Evolutionary conservation across 2,888 invertebrate species (phyloP).

Genomic region (Andrena chrysosceles): DNA sequence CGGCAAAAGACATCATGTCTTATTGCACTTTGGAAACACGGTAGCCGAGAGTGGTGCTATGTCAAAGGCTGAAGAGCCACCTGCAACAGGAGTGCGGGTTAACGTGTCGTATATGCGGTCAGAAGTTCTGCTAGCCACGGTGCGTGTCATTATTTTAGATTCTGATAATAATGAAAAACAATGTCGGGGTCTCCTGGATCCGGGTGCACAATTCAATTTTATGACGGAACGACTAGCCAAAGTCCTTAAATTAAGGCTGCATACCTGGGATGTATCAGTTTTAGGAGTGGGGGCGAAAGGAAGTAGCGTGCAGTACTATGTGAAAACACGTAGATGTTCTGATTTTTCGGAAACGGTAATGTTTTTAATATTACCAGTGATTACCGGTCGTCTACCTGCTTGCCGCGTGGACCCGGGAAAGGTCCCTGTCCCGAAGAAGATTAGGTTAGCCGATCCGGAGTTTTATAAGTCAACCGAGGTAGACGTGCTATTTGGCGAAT

Average conservation of each 20-base stretch:
- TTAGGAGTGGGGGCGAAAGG: not conserved
- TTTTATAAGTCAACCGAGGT: conserved; percentile 4
- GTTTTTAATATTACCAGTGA: not conserved
- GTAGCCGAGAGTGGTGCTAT: not conserved
- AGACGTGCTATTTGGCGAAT: not conserved
- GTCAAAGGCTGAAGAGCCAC: not conserved
- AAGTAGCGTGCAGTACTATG: not conserved
- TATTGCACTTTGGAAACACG: not conserved
- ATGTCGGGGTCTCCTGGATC: not conserved
- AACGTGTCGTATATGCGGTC: not conserved
- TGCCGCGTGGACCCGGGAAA: not conserved
- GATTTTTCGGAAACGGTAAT: not conserved
- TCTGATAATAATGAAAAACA: not conserved
- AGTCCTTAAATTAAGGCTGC: not conserved
- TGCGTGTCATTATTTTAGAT: not conserved
- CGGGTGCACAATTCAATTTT: not conserved
- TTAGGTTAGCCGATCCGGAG: conserved; percentile 9
- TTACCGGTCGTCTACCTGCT: not conserved
- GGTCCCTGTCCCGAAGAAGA: not conserved
- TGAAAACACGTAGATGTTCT: not conserved
- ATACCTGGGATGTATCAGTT: not conserved
- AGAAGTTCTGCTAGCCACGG: not conserved
- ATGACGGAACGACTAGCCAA: not conserved
- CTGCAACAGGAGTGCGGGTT: not conserved
- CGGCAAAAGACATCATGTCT: not conserved